These are phyloP conservation scores for Gallinago paraguaiae DNA, from an alignment of 2,113 vertebrate genomes.

Conservation along the genomic window DNA sequence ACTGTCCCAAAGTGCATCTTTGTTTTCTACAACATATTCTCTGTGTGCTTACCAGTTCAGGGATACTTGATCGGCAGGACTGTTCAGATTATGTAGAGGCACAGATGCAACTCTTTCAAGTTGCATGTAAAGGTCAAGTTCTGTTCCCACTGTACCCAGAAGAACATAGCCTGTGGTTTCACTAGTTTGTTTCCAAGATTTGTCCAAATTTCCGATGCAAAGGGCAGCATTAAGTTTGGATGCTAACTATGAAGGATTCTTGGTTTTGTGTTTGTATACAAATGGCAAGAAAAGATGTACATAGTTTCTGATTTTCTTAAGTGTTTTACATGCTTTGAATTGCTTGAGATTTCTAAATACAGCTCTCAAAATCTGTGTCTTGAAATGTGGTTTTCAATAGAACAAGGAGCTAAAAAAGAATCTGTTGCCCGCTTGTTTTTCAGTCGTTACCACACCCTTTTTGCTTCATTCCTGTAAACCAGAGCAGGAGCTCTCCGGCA, in stretches of 20 bases:
- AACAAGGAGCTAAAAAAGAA: slow-evolving; percentile 42
- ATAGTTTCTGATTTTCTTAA: neutral
- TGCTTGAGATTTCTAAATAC: neutral
- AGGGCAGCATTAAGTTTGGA: neutral
- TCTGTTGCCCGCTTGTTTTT: neutral
- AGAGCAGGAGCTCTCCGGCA: slow-evolving; percentile 14
- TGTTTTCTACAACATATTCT: neutral
- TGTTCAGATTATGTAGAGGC: neutral
- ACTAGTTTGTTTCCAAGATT: neutral
- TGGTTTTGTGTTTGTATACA: neutral
- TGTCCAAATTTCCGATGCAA: neutral
- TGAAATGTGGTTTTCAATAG: slow-evolving; percentile 19
- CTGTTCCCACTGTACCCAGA: neutral
- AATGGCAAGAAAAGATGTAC: neutral
- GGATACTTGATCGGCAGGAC: neutral
- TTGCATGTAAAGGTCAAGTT: neutral
- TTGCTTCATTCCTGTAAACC: slow-evolving; percentile 48
- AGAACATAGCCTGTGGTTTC: neutral
- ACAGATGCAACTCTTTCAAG: neutral
- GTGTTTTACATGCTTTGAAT: neutral
- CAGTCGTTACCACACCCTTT: slow-evolving; percentile 44
- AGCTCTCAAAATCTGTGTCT: slow-evolving; percentile 10
- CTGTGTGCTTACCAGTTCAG: neutral
- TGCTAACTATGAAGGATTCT: neutral
- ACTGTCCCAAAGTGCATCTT: neutral